phyloP scores from a whole-genome alignment of 2,888 invertebrate species.

The Chironomus tentans region DNA sequence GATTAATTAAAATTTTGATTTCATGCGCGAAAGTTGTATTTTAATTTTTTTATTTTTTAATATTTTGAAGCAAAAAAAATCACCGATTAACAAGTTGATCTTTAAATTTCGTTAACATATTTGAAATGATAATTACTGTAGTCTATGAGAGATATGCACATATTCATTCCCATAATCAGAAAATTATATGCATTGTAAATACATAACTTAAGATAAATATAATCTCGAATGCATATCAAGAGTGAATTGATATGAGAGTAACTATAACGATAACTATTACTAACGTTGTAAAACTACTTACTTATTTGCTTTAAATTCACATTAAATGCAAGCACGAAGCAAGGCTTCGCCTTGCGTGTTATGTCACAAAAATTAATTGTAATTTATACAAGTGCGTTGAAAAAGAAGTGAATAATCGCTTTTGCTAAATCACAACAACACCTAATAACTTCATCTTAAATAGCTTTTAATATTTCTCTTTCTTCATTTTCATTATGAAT shows the following conservation, averaged over 20 bases:
- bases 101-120: neutral
- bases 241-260: neutral
- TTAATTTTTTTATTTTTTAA: neutral
- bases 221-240: neutral
- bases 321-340: neutral
- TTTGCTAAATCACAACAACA: neutral
- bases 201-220: neutral
- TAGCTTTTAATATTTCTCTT: neutral
- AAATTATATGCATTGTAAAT: neutral
- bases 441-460: neutral
- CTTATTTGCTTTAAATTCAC: neutral
- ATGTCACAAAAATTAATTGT: neutral
- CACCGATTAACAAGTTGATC: neutral
- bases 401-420: conserved; percentile 10
- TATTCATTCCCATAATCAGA: conserved; percentile 13
- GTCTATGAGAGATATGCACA: neutral
- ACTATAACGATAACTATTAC: neutral
- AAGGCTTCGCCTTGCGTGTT: conserved; percentile 13
- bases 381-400: conserved; percentile 11
- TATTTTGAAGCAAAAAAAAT: neutral
- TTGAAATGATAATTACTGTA: neutral
- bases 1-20: neutral
- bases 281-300: neutral
- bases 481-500: neutral
- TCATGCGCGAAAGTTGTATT: neutral